phyloP scores from a whole-genome alignment of 2,888 invertebrate genomes.

The Philopedon plagiatum region DNA sequence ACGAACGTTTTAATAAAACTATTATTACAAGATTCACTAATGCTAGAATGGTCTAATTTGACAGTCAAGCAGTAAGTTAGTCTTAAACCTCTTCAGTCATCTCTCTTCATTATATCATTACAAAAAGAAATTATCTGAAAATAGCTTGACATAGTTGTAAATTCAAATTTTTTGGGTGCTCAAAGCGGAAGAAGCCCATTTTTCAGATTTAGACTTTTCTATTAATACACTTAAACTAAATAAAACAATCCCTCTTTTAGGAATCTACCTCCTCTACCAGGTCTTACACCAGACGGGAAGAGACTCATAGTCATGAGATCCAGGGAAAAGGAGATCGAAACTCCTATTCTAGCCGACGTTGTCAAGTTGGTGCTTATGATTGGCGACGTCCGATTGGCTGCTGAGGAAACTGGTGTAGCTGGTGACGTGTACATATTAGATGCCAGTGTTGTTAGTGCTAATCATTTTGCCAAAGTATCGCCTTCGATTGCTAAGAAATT shows the following conservation, averaged over 20 bases:
- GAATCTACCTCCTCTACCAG: constrained; percentile 80
- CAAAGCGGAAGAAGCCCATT: no score
- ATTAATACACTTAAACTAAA: not conserved
- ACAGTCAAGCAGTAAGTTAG: no score
- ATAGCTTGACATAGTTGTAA: no score
- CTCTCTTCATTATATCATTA: no score
- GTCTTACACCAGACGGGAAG: constrained; percentile 84
- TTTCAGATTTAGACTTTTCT: no score
- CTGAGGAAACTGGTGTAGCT: constrained; percentile 85
- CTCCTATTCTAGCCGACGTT: constrained; percentile 81
- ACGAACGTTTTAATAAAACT: no score
- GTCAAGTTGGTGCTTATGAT: constrained; percentile 90
- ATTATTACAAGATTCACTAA: no score
- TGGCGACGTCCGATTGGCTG: constrained; percentile 84
- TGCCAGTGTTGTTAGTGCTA: constrained; percentile 83
- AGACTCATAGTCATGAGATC: constrained; percentile 84
- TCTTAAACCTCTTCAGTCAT: no score
- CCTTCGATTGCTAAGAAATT: constrained; percentile 88
- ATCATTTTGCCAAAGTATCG: constrained; percentile 88
- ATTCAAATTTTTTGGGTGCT: no score
- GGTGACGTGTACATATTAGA: constrained; percentile 88
- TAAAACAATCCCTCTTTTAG: not conserved
- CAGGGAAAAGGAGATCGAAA: constrained; percentile 78
- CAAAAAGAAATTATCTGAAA: no score
- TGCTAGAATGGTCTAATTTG: no score